phyloP scores from a whole-genome alignment of 2,888 invertebrate genomes.

The Megastigmus dorsalis region DNA sequence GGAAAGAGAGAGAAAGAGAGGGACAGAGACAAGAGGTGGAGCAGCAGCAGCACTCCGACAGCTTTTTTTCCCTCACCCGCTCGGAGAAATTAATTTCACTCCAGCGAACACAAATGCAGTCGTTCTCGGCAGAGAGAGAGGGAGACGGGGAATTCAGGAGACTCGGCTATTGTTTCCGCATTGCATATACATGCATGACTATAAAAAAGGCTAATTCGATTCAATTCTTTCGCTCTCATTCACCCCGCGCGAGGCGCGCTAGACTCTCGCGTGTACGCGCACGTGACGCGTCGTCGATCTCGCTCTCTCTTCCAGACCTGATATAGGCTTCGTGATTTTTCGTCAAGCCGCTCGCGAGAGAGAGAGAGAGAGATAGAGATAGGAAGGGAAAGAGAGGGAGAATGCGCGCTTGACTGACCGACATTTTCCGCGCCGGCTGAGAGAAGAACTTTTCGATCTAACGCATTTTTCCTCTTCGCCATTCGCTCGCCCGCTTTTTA shows the following conservation, averaged over 20 bases:
- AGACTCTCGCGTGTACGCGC: not conserved
- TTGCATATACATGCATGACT: not conserved
- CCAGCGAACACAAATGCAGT: not conserved
- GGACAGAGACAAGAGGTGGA: no score
- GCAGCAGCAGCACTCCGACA: no score
- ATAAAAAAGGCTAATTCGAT: slow-evolving; percentile 37
- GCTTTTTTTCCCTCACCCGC: no score
- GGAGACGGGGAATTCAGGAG: not conserved
- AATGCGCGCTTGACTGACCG: slow-evolving; percentile 18
- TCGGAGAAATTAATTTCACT: slow-evolving; percentile 17
- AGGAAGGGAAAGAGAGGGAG: not conserved
- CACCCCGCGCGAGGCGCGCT: not conserved
- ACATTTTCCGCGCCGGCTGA: slow-evolving; percentile 6
- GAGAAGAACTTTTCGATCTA: not conserved
- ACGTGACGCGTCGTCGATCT: slow-evolving; percentile 2
- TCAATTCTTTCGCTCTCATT: slow-evolving; percentile 31
- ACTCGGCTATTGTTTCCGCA: slow-evolving; percentile 6
- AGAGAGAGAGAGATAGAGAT: no score
- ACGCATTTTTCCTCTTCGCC: no score
- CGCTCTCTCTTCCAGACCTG: not conserved
- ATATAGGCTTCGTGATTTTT: no score
- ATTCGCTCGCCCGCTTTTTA: not conserved
- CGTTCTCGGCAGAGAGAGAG: not conserved
- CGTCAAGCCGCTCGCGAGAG: no score
- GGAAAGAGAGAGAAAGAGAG: no score